Evolutionary conservation across 1,140 invertebrate species (phyloP), one percentile per base, ranked within the genome.

Genomic region (Contarinia nasturtii): DNA sequence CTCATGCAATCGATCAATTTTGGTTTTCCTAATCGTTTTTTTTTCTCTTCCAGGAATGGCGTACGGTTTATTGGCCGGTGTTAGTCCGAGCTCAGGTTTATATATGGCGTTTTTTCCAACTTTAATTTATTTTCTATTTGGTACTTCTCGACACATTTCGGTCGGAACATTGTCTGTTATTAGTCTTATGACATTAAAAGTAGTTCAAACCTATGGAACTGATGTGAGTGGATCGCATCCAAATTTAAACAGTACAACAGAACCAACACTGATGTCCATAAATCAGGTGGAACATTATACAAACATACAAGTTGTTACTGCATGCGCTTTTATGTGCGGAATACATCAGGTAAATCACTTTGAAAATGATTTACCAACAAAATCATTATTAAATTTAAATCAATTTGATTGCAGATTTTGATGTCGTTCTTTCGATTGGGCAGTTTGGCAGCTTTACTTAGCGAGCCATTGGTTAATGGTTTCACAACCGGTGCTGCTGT

Each of bases 21-120:
- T 19, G 47, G 49, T 27, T 27, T 3, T 27, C 10, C 4, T 27
- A 5, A 10, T 27, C 10, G 27, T 27, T 27, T 48, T 48, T 47
- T 48, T n/a, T 48, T 49, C 49, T 49, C 47, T 52, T 67, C 22
- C 58, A 87, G 86, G 88, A 48, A 87, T 93, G 80, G 87, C 87
- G 0, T 96, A 95, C 67, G 86, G 86, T 7, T 65, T 95, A 45
- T 61, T 96, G 41, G 87, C 83, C 0, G 82, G 82, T 50, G 77
- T 94, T 1, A 80, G 83, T 1, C 83, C 92, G 0, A 81, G 94
- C 27, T 76, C 82, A 47, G 93, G 93, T 5, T 75, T 97, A 2
- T 95, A 95, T 63, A 91, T 92, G 75, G 90, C 89, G 1, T 88
- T 96, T 55, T 93, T 95, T 66, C 88, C 91, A 2, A 80, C 89